phyloP scores from a whole-genome alignment of 2,888 invertebrate genomes.

The Aporophyla nigra region DNA sequence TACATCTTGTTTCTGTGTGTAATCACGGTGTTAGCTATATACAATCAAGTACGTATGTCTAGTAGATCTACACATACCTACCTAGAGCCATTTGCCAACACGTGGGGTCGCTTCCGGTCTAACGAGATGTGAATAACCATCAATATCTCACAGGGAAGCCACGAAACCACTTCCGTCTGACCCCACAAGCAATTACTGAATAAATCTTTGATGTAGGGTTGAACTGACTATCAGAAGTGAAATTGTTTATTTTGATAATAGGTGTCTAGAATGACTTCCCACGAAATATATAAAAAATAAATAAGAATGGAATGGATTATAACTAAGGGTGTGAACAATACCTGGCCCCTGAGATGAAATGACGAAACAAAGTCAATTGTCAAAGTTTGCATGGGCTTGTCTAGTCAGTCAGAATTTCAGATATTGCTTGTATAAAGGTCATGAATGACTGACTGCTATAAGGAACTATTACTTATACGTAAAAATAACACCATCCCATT shows the following conservation, averaged over 20 bases:
- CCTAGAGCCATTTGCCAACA: not conserved
- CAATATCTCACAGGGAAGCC: constrained; percentile 6
- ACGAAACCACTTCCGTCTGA: constrained; percentile 1
- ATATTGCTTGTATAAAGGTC: not conserved
- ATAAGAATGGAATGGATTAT: no score
- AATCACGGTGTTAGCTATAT: no score
- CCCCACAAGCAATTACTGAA: constrained; percentile 1
- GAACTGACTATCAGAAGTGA: not conserved
- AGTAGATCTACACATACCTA: not conserved
- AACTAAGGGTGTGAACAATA: no score
- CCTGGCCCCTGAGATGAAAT: no score
- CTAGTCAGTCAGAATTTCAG: not conserved
- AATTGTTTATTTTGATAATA: no score
- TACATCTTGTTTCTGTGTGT: not conserved
- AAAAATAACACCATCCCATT: no score
- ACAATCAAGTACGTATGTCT: not conserved
- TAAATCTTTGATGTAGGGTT: not conserved
- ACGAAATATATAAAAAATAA: no score
- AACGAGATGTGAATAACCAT: constrained; percentile 23
- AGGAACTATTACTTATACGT: not conserved
- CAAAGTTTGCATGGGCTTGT: no score
- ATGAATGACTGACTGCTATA: not conserved
- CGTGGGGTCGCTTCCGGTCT: not conserved
- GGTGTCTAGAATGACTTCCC: no score
- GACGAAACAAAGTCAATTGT: no score